Percentiles rank a stretch among this genome's conserved stretches.
phyloP scores from a whole-genome alignment of 2,888 invertebrate genomes.

The Tetramorium bicarinatum region DNA sequence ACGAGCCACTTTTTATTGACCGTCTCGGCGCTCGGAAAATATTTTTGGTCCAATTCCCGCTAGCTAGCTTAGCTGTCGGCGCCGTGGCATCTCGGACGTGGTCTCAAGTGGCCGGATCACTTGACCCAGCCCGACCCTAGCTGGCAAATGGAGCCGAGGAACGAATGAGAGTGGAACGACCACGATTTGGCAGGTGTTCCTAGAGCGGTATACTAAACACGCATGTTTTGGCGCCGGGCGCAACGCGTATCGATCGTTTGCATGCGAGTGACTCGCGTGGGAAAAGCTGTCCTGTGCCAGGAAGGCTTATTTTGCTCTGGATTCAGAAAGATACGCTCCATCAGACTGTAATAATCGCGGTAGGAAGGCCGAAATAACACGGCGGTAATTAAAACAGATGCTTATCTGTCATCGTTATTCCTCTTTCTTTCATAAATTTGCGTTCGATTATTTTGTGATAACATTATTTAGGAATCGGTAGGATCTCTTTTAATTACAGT shows the following conservation, averaged over 20 bases:
- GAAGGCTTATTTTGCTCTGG: conserved; percentile 28
- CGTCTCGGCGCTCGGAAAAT: conserved; percentile 48
- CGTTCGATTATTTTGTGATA: background rate
- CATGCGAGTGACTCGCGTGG: conserved; percentile 50
- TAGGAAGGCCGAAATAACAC: background rate
- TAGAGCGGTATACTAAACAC: conserved; percentile 35
- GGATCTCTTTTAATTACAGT: background rate
- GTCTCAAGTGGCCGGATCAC: conserved; percentile 74
- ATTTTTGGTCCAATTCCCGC: conserved; percentile 56
- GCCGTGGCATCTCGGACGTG: conserved; percentile 69
- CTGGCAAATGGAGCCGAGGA: conserved; percentile 55
- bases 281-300: conserved; percentile 47
- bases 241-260: conserved; percentile 49
- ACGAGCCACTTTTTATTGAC: conserved; percentile 28
- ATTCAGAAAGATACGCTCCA: conserved; percentile 15
- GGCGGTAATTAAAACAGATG: background rate
- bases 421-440: background rate
- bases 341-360: background rate
- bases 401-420: background rate
- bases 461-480: background rate
- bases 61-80: conserved; percentile 55
- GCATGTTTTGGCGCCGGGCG: conserved; percentile 49
- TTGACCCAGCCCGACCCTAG: conserved; percentile 73
- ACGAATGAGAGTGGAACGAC: conserved; percentile 53
- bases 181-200: conserved; percentile 62